Conservation (phyloP, 2,113 vertebrate genomes). For the Calonectris borealis region DNA sequence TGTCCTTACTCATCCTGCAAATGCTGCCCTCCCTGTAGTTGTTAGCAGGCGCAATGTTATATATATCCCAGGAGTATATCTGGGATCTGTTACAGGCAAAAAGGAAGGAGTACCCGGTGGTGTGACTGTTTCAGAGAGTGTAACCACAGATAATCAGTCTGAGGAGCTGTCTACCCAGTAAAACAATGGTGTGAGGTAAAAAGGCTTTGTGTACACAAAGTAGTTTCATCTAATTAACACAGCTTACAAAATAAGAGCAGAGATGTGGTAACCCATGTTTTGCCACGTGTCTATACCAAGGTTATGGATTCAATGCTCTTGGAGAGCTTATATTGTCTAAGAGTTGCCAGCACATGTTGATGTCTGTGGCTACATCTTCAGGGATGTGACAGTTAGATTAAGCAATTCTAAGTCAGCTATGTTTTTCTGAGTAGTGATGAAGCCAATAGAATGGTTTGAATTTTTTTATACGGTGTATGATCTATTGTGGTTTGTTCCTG, state of each 20-base stretch:
- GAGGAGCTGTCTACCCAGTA: background rate
- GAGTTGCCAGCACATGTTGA: background rate
- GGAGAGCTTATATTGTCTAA: background rate
- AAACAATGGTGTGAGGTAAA: background rate
- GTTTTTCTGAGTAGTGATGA: background rate
- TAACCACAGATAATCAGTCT: background rate
- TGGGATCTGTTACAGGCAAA: background rate
- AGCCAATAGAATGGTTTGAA: background rate
- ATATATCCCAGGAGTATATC: background rate
- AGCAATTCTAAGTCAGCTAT: background rate
- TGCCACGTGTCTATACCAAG: background rate
- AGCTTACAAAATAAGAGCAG: background rate
- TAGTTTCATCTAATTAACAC: background rate
- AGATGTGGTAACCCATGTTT: background rate
- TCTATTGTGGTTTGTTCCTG: background rate
- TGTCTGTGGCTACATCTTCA: background rate
- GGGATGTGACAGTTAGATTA: background rate
- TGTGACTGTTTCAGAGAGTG: background rate
- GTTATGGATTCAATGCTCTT: background rate
- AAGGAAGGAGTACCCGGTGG: background rate
- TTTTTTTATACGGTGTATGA: background rate
- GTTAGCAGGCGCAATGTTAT: background rate
- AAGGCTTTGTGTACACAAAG: background rate
- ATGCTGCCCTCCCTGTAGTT: background rate
- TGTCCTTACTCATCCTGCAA: background rate